A percentile compares a stretch with the other conserved stretches of the same genome.
Evolutionary conservation across 2,888 invertebrate genomes (phyloP).

Genomic region (Macropis europaea): DNA sequence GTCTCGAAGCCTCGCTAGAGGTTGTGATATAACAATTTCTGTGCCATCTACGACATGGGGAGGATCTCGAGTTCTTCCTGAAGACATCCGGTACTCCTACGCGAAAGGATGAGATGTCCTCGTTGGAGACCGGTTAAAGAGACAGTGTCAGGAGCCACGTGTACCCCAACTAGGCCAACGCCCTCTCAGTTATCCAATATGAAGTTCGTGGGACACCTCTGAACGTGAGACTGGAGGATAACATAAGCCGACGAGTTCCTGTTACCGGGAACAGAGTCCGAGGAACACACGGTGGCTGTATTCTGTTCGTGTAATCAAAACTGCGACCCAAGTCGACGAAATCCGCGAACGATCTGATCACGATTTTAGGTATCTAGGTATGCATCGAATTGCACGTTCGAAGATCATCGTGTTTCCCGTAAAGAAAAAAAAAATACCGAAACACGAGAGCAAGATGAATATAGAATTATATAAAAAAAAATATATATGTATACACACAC

Average conservation of each 20-base stretch:
- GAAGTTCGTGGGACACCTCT: conserved; percentile 7
- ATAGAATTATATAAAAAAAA: conserved; percentile 40
- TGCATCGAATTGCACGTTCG: conserved; percentile 7
- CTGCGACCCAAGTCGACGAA: conserved; percentile 34
- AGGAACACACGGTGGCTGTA: conserved; percentile 20
- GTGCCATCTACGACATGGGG: conserved; percentile 55
- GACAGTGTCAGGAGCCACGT: background rate
- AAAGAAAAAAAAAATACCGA: too few species aligned
- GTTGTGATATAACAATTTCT: conserved; percentile 66
- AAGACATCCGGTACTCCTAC: background rate
- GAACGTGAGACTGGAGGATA: conserved; percentile 18
- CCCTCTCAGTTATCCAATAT: background rate
- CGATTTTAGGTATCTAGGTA: conserved; percentile 42
- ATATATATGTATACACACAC: conserved; percentile 18
- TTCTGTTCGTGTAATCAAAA: conserved; percentile 55
- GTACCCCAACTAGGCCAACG: background rate
- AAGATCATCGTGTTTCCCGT: conserved; percentile 25
- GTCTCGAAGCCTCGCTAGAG: conserved; percentile 56
- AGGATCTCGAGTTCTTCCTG: conserved; percentile 22
- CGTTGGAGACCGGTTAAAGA: too few species aligned
- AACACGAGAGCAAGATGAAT: conserved; percentile 22
- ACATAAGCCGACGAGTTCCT: background rate
- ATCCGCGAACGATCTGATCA: conserved; percentile 44
- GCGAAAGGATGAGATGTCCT: background rate
- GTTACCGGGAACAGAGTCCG: conserved; percentile 4